Evolutionary conservation across 2,113 vertebrate genomes (phyloP), one percentile per base, ranked within the genome.

Genomic region (Cnemophilus loriae): DNA sequence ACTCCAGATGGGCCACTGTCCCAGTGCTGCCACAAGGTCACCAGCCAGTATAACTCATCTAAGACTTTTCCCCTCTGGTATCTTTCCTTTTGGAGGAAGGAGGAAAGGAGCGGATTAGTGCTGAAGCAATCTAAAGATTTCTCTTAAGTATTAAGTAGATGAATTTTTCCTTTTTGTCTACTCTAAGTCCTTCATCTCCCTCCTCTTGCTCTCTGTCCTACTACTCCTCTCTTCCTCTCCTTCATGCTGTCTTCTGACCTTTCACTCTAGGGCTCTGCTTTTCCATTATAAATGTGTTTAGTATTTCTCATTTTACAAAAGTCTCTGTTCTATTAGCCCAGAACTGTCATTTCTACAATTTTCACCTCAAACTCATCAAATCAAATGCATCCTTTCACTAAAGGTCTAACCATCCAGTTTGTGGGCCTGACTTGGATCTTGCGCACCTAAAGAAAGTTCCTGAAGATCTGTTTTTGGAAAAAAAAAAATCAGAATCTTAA

Each of bases 21-120:
- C 14, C 42, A 50, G 4, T 1, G 20, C 4, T 8, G 44, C 13
- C 30, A 79, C 1, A 2, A 46, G 9, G 8, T 21, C 9, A 9
- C 8, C 71, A 64, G 23, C 23, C 28, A 46, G 18, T 18, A 30
- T 20, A 84, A 56, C 26, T 26, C 1, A 42, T 20, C 13, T 35
- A 22, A 7, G 7, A 35, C 12, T 30, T 22, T 27, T 16, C 13
- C 22, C 10, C 12, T 67, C 28, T 65, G 14, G 7, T 46, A 47
- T 32, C 27, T 53, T 57, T 74, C 19, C 23, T 67, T 81, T 90
- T 41, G 35, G 33, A 82, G 55, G 16, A 75, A 33, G 16, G 18
- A 64, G 28, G 19, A 49, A 84, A 44, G 13, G 9, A 84, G 16
- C 26, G 12, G 13, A 33, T 42, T 55, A 75, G 57, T 19, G 11